A percentile compares a stretch with the other conserved stretches of the same genome.
Conservation (phyloP, 92 coral and sea anemone genomes). For the Porites lobata region DNA sequence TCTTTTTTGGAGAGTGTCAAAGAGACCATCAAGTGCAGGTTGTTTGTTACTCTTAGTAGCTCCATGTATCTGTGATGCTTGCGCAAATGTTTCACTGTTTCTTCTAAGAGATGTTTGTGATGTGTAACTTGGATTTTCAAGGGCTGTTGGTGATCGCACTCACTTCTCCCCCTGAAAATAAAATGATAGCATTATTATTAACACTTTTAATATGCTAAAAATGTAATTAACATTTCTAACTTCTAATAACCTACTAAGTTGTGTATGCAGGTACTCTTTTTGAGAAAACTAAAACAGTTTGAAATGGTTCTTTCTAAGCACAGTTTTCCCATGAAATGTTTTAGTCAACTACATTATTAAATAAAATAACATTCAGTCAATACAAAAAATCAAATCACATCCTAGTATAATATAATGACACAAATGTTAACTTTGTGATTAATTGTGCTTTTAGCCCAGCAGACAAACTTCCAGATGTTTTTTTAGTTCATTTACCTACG, state of each 20-base stretch:
- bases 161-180: no score
- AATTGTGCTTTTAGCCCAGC: conserved; percentile 18
- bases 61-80: conserved; percentile 53
- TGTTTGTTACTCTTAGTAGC: conserved; percentile 23
- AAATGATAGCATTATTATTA: no score
- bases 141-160: no score
- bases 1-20: conserved; percentile 65
- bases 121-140: no score
- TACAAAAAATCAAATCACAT: background rate
- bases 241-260: background rate
- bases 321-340: background rate
- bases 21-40: conserved; percentile 57
- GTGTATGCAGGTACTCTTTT: background rate
- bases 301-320: background rate
- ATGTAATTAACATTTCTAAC: background rate
- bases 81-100: conserved; percentile 37
- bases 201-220: background rate
- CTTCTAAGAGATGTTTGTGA: conserved; percentile 20
- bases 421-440: conserved; percentile 10
- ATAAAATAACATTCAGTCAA: background rate
- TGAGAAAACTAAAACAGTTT: background rate
- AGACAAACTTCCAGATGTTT: conserved; percentile 10
- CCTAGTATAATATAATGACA: background rate
- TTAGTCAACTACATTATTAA: conserved; percentile 4
- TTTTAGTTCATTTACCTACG: conserved; percentile 9